These are phyloP conservation scores for Zygogramma bicolorata DNA, from an alignment of 2,888 invertebrate species.

Conservation along the genomic window DNA sequence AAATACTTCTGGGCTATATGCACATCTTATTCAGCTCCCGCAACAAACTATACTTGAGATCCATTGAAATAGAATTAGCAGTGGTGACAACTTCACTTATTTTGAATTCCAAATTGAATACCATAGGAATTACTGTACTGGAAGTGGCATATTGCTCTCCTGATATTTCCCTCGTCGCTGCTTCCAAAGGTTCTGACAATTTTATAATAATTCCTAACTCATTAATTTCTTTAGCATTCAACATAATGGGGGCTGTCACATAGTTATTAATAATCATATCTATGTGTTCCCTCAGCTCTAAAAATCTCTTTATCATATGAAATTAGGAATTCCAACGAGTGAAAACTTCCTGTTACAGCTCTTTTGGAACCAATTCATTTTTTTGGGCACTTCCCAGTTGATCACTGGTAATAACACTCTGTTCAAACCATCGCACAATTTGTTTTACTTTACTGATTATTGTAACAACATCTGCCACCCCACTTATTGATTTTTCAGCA, in stretches of 20 bases:
- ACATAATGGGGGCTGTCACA: slow-evolving; percentile 51
- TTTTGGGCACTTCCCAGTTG: slow-evolving; percentile 22
- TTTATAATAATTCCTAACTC: slow-evolving; percentile 48
- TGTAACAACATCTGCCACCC: neutral
- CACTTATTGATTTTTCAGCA: slow-evolving; percentile 30
- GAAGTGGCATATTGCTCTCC: slow-evolving; percentile 55
- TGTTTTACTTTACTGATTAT: slow-evolving; percentile 17
- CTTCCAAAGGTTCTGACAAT: slow-evolving; percentile 55
- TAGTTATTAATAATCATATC: slow-evolving; percentile 24
- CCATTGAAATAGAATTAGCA: neutral
- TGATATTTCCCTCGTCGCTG: slow-evolving; percentile 57
- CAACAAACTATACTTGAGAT: neutral
- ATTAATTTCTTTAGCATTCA: slow-evolving; percentile 51
- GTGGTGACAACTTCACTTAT: neutral
- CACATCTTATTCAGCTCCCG: neutral
- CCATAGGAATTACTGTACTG: slow-evolving; percentile 42
- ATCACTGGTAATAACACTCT: slow-evolving; percentile 24
- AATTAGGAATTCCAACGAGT: slow-evolving; percentile 57
- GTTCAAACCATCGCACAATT: slow-evolving; percentile 33
- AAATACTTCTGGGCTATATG: slow-evolving; percentile 23
- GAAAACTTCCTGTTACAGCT: slow-evolving; percentile 51
- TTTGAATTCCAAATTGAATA: slow-evolving; percentile 23
- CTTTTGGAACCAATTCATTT: slow-evolving; percentile 2
- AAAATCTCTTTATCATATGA: slow-evolving; percentile 56
- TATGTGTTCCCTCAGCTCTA: slow-evolving; percentile 48